Percentiles rank a stretch among this genome's conserved stretches.
phyloP scores from a whole-genome alignment of 2,113 vertebrate genomes.

The Anthoscopus minutus region DNA sequence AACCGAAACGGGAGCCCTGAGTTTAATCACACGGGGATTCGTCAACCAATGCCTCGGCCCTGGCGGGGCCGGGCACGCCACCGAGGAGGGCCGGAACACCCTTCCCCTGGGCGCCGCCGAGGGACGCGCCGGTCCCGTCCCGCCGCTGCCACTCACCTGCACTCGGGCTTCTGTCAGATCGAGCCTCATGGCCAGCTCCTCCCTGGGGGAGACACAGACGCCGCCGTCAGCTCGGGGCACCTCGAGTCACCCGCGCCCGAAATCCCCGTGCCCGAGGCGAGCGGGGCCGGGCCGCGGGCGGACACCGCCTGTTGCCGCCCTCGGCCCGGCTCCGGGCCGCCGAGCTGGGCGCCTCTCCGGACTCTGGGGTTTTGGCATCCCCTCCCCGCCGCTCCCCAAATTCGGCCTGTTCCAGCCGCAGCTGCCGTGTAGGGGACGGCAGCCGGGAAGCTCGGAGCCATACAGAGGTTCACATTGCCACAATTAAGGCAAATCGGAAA shows the following conservation, averaged over 20 bases:
- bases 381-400: background rate
- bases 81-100: background rate
- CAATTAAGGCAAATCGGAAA: slow-evolving; percentile 50
- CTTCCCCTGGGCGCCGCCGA: background rate
- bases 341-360: background rate
- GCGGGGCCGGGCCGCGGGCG: background rate
- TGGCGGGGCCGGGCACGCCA: background rate
- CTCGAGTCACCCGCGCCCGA: background rate
- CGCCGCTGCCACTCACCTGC: slow-evolving; percentile 81
- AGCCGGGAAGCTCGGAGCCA: slow-evolving; percentile 16
- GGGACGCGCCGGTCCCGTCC: background rate
- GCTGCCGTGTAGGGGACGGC: background rate
- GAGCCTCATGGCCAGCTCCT: slow-evolving; percentile 96
- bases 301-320: background rate
- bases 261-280: background rate
- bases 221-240: background rate
- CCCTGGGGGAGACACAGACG: slow-evolving; percentile 79
- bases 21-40: slow-evolving; percentile 26
- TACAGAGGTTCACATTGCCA: slow-evolving; percentile 8
- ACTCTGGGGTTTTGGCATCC: background rate
- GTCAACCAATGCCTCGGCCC: background rate
- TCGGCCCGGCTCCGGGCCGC: background rate
- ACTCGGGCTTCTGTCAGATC: slow-evolving; percentile 96
- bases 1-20: slow-evolving; percentile 56
- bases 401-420: background rate